Evolutionary conservation across 2,888 invertebrate species (phyloP), one percentile per base, ranked within the genome.

Genomic region (Drosophila flavopinicola): DNA sequence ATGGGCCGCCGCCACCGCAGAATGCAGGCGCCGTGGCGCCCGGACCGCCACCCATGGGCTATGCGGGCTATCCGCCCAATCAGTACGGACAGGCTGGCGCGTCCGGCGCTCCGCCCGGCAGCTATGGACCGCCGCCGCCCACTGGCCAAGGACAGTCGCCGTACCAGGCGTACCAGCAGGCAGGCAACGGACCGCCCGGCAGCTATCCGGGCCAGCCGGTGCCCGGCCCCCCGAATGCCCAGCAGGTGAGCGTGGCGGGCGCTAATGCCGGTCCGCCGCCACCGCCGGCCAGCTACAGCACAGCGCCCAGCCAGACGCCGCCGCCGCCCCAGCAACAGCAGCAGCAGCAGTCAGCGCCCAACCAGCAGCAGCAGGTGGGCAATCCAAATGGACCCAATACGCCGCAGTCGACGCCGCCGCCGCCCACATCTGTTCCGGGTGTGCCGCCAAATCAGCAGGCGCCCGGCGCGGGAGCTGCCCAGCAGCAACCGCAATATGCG

Each of bases 231-330:
- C 84, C 80, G 5, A 78, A 65, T 30, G 53, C 75, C 10, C 89
- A 88, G 51, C 88, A 88, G 41, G 86, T 85, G 6, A 78, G 83
- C 45, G 75, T 78, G 0, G 78, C 84, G 15, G 84, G 88, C 24
- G 59, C 76, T 11, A 77, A 83, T 66, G 89, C 72, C 1, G 75
- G 71, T 4, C 66, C 88, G 5, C 77, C 78, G 6, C 87, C 86
- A 5, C 87, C 88, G 45, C 83, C 91, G 9, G 91, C 90, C 7
- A 88, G 84, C 11, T 93, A 93, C 64, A 92, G 90, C 59, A 92
- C 91, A 59, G 92, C 93, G 54, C 91, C 93, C 4, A 93, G 92
- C 7, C 92, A 91, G 80, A 89, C 91, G 45, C 90, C 88, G 30
- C 90, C 88, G 52, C 85, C 88, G 25, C 63, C 70, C 29, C 80